Evolutionary conservation across 2,797 vertebrate species (phyloP).

Genomic region (Cryptoblepharus egeriae): DNA sequence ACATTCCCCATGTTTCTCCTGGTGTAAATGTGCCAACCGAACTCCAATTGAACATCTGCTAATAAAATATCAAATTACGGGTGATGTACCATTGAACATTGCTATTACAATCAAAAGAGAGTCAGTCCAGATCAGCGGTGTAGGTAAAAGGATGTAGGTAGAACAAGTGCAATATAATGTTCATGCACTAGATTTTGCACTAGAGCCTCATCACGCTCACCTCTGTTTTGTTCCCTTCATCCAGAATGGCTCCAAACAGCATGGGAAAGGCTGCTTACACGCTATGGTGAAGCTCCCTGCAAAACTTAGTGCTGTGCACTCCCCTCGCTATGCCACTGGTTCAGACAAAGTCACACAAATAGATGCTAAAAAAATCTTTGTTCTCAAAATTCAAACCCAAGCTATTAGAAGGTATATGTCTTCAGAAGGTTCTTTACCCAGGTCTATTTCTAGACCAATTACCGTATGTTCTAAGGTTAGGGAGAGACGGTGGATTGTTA

Average conservation of each 20-base stretch:
- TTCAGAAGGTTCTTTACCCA: not conserved
- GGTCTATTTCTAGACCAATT: not conserved
- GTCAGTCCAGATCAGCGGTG: no score
- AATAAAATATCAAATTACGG: constrained; percentile 20
- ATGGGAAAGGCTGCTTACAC: no score
- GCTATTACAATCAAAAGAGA: not conserved
- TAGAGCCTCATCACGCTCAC: no score
- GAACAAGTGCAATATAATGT: no score
- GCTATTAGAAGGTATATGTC: not conserved
- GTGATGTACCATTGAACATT: not conserved
- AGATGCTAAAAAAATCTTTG: not conserved
- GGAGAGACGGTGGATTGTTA: not conserved
- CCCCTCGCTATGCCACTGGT: no score
- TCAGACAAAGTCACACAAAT: not conserved
- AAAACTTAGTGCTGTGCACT: no score
- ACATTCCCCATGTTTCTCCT: not conserved
- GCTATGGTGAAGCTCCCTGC: no score
- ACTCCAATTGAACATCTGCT: constrained; percentile 4
- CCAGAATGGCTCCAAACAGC: no score
- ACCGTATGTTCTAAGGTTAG: not conserved
- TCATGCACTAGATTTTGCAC: no score
- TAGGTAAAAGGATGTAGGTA: no score
- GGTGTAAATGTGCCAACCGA: not conserved
- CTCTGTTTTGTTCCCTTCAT: no score
- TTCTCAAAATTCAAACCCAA: not conserved